Base-by-base conservation (phyloP, 2,888 invertebrate genomes). In the Dorcus parallelipipedus region DNA sequence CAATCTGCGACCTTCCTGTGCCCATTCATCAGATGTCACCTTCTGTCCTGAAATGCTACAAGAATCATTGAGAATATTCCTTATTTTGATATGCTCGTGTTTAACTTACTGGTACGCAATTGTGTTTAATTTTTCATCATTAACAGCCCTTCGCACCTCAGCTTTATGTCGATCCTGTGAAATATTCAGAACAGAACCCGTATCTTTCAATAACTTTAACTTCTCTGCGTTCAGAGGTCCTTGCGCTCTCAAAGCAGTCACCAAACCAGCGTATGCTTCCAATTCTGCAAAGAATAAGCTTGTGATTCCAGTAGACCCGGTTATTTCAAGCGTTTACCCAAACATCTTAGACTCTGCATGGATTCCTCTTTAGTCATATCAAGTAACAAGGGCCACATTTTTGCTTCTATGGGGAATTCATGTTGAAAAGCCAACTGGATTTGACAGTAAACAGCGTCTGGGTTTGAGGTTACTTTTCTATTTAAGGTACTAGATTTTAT, bases 201-300 rank as follows among this genome's bases (percentile, higher is more conserved):
- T 83, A 74, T 95, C 93, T 76, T 89, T 89, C 53, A 96, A 82
- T 71, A 95, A 80, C 78, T 88, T 90, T 75, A 88, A 87, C 83
- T 94, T 94, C 73, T 89, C 89, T 72, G 87, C 87, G 75, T 87
- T 91, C 60, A 95, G 85, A 73, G 89, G 86, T 67, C 96, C 96
- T 82, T 95, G 95, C 71, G 95, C 95, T 80, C 96, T 86, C 76
- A 96, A 87, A 70, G 93, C 95, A 74, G 91, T 91, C 60, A 96
- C 87, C 78, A 95, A 85, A 78, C 89, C 88, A 71, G 92, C 89
- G 83, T 95, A 96, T 66, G 95, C 93, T 81, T 95, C 94, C 77
- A 96, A 81, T 84, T 96, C 94, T 94, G 77, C 56, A 83, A 82
- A 71, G 92, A 89, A 83, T 95, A 96, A 66, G 95, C 93, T 81